Conservation (phyloP, 2,888 invertebrate species). For the Caenorhabditis uteleia region DNA sequence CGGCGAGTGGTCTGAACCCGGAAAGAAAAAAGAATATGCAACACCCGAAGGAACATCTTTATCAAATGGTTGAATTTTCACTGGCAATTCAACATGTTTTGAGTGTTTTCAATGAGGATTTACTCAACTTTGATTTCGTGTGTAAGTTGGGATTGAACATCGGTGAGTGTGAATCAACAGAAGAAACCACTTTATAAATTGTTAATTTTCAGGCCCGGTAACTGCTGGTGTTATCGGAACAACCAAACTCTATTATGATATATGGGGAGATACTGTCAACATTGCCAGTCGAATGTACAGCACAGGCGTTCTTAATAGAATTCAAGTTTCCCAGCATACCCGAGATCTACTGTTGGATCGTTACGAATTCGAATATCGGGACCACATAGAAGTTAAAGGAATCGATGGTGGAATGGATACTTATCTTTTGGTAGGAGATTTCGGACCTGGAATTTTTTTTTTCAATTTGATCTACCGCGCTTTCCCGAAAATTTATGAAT, state of each 20-base stretch:
- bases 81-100: slow-evolving; percentile 87
- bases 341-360: slow-evolving; percentile 75
- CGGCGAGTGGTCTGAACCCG: slow-evolving; percentile 91
- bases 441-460: background rate
- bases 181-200: background rate
- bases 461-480: background rate
- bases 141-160: slow-evolving; percentile 79
- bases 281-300: slow-evolving; percentile 97
- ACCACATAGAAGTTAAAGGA: slow-evolving; percentile 92
- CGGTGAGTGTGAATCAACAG: slow-evolving; percentile 70
- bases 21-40: slow-evolving; percentile 76
- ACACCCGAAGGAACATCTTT: slow-evolving; percentile 68
- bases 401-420: slow-evolving; percentile 73
- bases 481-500: background rate
- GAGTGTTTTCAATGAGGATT: slow-evolving; percentile 85
- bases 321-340: slow-evolving; percentile 72
- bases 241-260: slow-evolving; percentile 92
- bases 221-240: slow-evolving; percentile 90
- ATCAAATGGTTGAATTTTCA: slow-evolving; percentile 86
- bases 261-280: slow-evolving; percentile 98
- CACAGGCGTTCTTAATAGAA: slow-evolving; percentile 85
- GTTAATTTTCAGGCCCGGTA: slow-evolving; percentile 79
- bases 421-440: slow-evolving; percentile 55
- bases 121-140: slow-evolving; percentile 87
- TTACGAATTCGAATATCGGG: slow-evolving; percentile 89